Conservation (phyloP, 2,888 invertebrate genomes). For the Shargacucullia verbasci region DNA sequence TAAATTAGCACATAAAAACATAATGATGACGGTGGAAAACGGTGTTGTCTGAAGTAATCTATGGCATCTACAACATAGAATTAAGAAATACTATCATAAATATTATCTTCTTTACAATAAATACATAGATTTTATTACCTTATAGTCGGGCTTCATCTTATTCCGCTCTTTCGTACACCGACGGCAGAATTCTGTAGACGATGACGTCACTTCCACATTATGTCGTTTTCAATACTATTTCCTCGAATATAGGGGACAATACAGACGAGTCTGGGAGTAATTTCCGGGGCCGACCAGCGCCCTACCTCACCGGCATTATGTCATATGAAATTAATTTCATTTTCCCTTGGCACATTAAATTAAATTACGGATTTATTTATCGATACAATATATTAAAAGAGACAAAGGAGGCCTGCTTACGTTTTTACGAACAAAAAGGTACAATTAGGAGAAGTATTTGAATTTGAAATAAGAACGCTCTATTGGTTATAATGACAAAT, state of each 20-base stretch:
- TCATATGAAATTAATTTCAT: conserved; percentile 44
- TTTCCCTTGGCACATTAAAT: conserved; percentile 24
- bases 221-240: conserved; percentile 21
- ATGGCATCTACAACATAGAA: no score
- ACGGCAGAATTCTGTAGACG: not conserved
- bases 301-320: conserved; percentile 23
- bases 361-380: conserved; percentile 23
- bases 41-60: no score
- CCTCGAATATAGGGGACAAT: conserved; percentile 28
- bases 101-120: no score
- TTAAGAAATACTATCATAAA: no score
- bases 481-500: conserved; percentile 2
- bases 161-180: conserved; percentile 1
- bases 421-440: not conserved
- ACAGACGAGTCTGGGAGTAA: conserved; percentile 32
- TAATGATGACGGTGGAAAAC: no score
- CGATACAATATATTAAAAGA: conserved; percentile 14
- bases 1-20: no score
- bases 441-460: no score
- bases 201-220: conserved; percentile 8
- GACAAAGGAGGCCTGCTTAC: not conserved
- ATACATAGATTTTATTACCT: no score
- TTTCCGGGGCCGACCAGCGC: conserved; percentile 43
- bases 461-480: no score
- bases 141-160: conserved; percentile 10